Evolutionary conservation across 2,797 vertebrate genomes (phyloP).

Genomic region (Sphenopsis melanotis): DNA sequence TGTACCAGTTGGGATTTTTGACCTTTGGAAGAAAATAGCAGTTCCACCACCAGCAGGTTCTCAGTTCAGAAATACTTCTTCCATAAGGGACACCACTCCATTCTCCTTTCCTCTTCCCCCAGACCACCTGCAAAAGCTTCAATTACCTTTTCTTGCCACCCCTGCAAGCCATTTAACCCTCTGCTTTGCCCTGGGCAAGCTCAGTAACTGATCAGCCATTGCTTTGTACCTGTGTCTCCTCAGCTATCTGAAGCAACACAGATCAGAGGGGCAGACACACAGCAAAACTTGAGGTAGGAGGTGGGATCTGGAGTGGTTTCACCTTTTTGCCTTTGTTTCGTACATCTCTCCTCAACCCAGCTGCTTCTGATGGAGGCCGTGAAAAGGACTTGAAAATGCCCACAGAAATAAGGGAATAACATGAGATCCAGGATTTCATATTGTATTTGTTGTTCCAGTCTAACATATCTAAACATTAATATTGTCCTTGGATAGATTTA

Average conservation of each 20-base stretch:
- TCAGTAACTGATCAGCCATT: background rate
- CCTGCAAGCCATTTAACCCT: background rate
- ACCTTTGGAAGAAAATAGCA: background rate
- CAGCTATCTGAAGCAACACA: background rate
- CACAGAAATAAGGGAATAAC: background rate
- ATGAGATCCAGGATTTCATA: background rate
- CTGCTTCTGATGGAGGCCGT: background rate
- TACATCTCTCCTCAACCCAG: background rate
- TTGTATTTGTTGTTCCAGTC: background rate
- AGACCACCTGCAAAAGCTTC: background rate
- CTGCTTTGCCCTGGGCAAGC: background rate
- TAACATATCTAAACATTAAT: background rate
- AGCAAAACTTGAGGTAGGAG: background rate
- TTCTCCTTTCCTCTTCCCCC: background rate
- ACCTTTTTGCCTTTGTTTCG: background rate
- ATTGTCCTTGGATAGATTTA: background rate
- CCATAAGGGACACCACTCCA: background rate
- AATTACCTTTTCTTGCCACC: background rate
- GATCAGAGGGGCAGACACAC: background rate
- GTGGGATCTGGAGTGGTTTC: background rate
- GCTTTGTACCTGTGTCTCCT: background rate
- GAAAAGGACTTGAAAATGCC: background rate
- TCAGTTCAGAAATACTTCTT: background rate
- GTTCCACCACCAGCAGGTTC: background rate
- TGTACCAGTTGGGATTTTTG: background rate